Conservation (phyloP, 2,888 invertebrate species). For the Volucella inanis region DNA sequence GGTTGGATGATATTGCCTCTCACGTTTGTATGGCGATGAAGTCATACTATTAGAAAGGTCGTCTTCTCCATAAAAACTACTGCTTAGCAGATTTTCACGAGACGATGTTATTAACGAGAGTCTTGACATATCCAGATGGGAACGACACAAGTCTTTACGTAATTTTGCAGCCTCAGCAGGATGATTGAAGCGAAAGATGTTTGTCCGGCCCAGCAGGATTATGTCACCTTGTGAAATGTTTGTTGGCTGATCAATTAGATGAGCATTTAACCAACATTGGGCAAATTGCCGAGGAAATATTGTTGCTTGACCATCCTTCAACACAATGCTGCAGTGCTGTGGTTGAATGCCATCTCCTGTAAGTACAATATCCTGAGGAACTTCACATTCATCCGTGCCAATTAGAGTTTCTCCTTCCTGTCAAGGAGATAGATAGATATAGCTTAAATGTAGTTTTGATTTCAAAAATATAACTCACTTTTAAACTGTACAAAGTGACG, state of each 20-base stretch:
- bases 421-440: slow-evolving; percentile 27
- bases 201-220: slow-evolving; percentile 89
- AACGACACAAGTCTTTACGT: slow-evolving; percentile 87
- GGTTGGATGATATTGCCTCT: slow-evolving; percentile 82
- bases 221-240: slow-evolving; percentile 92
- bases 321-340: slow-evolving; percentile 90
- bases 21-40: slow-evolving; percentile 80
- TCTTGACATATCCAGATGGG: slow-evolving; percentile 90
- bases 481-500: slow-evolving; percentile 94
- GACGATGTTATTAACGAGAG: slow-evolving; percentile 90
- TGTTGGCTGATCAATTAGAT: slow-evolving; percentile 90
- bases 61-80: slow-evolving; percentile 81
- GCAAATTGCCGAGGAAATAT: slow-evolving; percentile 89
- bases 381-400: slow-evolving; percentile 89
- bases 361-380: slow-evolving; percentile 89
- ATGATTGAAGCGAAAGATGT: slow-evolving; percentile 94
- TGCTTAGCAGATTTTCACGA: slow-evolving; percentile 87
- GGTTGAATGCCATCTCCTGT: slow-evolving; percentile 90
- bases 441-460: too few relatives aligned
- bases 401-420: slow-evolving; percentile 94
- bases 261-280: slow-evolving; percentile 92
- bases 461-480: slow-evolving; percentile 83
- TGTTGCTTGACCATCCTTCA: slow-evolving; percentile 89
- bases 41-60: slow-evolving; percentile 76
- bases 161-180: slow-evolving; percentile 94